Percentiles rank a stretch among this genome's conserved stretches.
phyloP scores from a whole-genome alignment of 2,113 vertebrate genomes.

The Microcebus lehilahytsara region DNA sequence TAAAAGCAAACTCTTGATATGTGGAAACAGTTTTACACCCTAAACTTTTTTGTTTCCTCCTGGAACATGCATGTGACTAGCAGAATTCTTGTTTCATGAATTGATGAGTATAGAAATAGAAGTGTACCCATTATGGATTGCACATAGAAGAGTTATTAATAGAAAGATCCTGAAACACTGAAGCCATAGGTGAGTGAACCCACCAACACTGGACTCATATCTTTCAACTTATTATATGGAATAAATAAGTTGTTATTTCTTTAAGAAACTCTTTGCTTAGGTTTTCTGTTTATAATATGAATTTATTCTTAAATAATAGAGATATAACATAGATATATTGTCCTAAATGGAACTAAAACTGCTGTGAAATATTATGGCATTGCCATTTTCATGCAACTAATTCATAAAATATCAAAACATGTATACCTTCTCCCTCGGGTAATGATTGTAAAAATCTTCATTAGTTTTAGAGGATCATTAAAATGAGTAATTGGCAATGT shows the following conservation, averaged over 20 bases:
- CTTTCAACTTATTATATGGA: background rate
- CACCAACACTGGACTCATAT: background rate
- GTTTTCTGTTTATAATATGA: background rate
- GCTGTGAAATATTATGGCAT: background rate
- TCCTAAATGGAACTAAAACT: background rate
- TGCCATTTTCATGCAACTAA: background rate
- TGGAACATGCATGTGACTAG: background rate
- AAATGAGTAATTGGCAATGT: conserved; percentile 7
- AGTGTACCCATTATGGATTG: rapidly evolving
- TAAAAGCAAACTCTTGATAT: background rate
- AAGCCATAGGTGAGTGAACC: background rate
- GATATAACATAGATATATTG: background rate
- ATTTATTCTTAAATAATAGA: background rate
- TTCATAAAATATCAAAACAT: background rate
- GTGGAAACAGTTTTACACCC: background rate
- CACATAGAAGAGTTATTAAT: background rate
- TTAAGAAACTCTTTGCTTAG: background rate
- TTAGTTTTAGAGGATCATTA: background rate
- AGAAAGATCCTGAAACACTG: background rate
- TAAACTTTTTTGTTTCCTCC: background rate
- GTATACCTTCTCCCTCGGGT: background rate
- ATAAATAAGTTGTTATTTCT: background rate
- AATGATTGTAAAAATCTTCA: background rate
- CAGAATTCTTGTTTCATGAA: background rate
- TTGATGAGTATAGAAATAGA: too few relatives aligned